Conservation (phyloP, 2,888 invertebrate genomes). For the Apotomis turbidana region DNA sequence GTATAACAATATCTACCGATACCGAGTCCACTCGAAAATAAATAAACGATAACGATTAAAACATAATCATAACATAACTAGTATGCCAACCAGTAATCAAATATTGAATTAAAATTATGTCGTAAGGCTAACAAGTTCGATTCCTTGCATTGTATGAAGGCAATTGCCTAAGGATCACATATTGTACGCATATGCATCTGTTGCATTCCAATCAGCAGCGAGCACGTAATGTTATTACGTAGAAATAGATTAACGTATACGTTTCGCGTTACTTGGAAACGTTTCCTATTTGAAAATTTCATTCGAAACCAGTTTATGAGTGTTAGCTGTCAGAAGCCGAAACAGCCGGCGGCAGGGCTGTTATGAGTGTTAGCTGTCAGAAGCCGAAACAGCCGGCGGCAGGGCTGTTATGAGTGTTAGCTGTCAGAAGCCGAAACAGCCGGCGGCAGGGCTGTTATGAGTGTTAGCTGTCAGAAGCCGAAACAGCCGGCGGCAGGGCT, state of each 20-base stretch:
- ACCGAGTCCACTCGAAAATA: too few relatives aligned
- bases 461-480: constrained; percentile 71
- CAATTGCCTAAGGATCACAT: constrained; percentile 21
- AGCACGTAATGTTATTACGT: constrained; percentile 33
- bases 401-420: constrained; percentile 72
- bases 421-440: constrained; percentile 71
- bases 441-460: constrained; percentile 69
- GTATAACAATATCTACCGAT: too few relatives aligned
- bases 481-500: constrained; percentile 66
- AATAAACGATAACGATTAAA: too few relatives aligned
- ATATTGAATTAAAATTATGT: constrained; percentile 8
- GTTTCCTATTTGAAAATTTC: constrained; percentile 66
- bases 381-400: constrained; percentile 69
- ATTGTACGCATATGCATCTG: constrained; percentile 26
- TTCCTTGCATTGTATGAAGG: constrained; percentile 4
- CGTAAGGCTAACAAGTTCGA: constrained; percentile 1
- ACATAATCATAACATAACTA: too few relatives aligned
- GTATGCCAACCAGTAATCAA: background rate
- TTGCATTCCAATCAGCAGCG: constrained; percentile 32
- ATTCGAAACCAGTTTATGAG: constrained; percentile 74
- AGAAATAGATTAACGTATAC: constrained; percentile 45
- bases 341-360: constrained; percentile 67
- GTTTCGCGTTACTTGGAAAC: constrained; percentile 63
- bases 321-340: constrained; percentile 71
- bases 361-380: constrained; percentile 76